Evolutionary conservation across 2,888 invertebrate species (phyloP), one percentile per base, ranked within the genome.

Genomic region (Epirrita christyi): DNA sequence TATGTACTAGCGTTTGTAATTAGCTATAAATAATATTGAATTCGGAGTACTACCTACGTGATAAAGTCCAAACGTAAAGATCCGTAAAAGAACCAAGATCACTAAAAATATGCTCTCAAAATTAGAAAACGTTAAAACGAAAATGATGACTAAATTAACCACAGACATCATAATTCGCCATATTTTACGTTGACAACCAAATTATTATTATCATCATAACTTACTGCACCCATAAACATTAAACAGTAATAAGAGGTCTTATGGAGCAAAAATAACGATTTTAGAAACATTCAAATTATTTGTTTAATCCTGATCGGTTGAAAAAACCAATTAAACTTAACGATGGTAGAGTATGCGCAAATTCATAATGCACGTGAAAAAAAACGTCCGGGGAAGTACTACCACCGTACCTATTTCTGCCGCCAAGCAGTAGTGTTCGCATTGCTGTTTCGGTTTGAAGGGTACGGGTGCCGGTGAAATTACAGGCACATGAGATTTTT

Each of bases 301-400:
- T 59, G 63, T 57, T 61, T 61, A 55, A 59, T 61, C 55, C 59
- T 51, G 37, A 47, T 52, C 46, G 51, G n/a, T 34, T 57, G 38
- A 38, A 29, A 43, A 59, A 55, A 52, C 62, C 64, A 66, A 66
- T 66, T 64, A 62, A 60, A 61, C 49, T 62, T 64, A 55, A 66
- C 56, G 66, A 64, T 59, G 48, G 32, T 37, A 45, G 44, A 60
- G 53, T 47, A 28, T 21, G 29, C 55, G 40, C 32, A 11, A 0
- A 14, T 55, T 41, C 1, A 9, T 38, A 38, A 5, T 37, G 40
- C 55, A 50, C 46, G 0, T 6, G 9, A 34, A 10, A 13, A 15
- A 40, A n/a, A n/a, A n/a, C n/a, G n/a, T n/a, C n/a, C n/a, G n/a
- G n/a, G n/a, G n/a, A n/a, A n/a, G n/a, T n/a, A n/a, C n/a, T n/a